Conservation (phyloP, 2,888 invertebrate species). For the Halocaridina rubra region DNA sequence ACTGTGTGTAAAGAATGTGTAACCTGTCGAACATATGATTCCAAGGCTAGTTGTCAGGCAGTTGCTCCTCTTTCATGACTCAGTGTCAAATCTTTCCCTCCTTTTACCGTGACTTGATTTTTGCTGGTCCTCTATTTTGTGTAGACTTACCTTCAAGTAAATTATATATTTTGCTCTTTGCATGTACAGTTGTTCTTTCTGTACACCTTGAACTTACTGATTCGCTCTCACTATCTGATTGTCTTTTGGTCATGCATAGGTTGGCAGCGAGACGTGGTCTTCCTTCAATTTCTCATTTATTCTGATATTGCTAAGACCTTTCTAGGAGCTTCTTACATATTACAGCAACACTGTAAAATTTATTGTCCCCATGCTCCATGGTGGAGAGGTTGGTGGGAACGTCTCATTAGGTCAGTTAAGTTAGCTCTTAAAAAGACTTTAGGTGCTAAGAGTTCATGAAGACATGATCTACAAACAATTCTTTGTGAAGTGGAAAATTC, state of each 20-base stretch:
- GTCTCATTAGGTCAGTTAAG: conserved; percentile 67
- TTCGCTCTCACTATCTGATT: neutral
- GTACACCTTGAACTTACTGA: neutral
- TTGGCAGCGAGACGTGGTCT: neutral
- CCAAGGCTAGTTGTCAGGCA: conserved; percentile 10
- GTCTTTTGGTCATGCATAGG: neutral
- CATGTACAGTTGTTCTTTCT: neutral
- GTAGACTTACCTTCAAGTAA: neutral
- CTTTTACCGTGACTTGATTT: neutral
- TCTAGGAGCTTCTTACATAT: neutral
- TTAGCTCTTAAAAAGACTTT: conserved; percentile 20
- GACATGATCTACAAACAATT: conserved; percentile 65
- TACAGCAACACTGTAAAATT: conserved; percentile 65
- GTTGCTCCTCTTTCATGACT: conserved; percentile 49
- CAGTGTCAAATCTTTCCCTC: conserved; percentile 12
- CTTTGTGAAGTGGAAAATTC: conserved; percentile 66
- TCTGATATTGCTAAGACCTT: conserved; percentile 66
- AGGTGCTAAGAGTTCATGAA: neutral
- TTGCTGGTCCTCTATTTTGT: conserved; percentile 64
- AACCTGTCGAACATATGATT: neutral
- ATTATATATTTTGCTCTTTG: neutral
- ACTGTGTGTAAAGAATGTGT: neutral
- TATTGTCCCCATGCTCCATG: conserved; percentile 69
- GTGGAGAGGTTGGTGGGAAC: conserved; percentile 70
- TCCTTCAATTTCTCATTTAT: conserved; percentile 64